These are phyloP conservation scores for Chrysotoxum bicinctum DNA, from an alignment of 2,888 invertebrate species.

Conservation along the genomic window DNA sequence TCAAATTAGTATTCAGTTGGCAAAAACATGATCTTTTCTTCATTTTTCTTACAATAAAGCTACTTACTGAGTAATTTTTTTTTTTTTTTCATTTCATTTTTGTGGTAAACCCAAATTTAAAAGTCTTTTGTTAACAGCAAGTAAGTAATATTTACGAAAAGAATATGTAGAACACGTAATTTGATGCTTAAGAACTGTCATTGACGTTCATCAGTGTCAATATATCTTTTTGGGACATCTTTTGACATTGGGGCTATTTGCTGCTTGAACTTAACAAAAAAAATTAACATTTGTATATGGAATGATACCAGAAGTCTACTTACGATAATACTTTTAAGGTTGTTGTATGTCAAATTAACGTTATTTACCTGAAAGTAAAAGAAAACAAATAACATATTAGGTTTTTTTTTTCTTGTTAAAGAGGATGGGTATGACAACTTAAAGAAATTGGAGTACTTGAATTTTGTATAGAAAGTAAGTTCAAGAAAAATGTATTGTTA, in stretches of 20 bases:
- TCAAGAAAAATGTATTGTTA: background rate
- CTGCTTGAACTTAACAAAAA: conserved; percentile 11
- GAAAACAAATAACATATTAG: conserved; percentile 2
- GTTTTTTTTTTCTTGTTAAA: background rate
- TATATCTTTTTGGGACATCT: conserved; percentile 38
- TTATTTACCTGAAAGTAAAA: conserved; percentile 53
- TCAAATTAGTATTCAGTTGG: conserved; percentile 43
- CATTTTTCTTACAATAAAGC: background rate
- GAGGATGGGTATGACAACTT: background rate
- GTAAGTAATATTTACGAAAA: conserved; percentile 3
- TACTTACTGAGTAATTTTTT: background rate
- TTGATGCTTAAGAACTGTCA: conserved; percentile 40
- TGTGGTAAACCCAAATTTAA: conserved; percentile 32
- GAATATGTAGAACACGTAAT: conserved; percentile 45
- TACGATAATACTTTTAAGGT: conserved; percentile 22
- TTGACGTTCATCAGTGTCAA: conserved; percentile 33
- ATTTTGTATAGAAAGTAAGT: background rate
- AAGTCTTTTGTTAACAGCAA: conserved; percentile 3
- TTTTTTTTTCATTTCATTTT: background rate
- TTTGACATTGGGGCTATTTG: background rate
- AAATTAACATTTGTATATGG: conserved; percentile 10
- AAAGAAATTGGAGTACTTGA: background rate
- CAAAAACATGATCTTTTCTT: conserved; percentile 15
- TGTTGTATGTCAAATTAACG: conserved; percentile 19
- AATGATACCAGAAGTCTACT: conserved; percentile 43